phyloP scores from a whole-genome alignment of 1,140 invertebrate species.

The Arctopsyche grandis region DNA sequence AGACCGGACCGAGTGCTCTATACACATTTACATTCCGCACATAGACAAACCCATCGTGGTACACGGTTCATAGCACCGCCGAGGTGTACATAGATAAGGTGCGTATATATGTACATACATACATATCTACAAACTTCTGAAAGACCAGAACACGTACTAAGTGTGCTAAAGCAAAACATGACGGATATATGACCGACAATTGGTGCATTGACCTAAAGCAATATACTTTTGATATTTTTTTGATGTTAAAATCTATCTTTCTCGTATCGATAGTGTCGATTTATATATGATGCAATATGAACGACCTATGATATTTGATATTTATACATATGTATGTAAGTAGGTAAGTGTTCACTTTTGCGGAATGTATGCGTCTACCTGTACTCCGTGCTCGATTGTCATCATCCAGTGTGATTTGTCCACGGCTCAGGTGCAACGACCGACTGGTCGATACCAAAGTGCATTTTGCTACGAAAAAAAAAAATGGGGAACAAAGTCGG shows the following conservation, averaged over 20 bases:
- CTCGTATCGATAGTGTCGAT: background rate
- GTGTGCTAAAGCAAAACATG: background rate
- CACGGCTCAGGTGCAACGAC: conserved; percentile 14
- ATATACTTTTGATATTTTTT: too few relatives aligned
- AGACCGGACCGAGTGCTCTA: background rate
- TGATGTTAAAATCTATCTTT: too few relatives aligned
- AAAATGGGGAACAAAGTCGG: background rate
- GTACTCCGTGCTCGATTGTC: background rate
- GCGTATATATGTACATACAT: too few relatives aligned
- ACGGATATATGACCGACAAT: background rate
- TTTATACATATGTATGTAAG: background rate
- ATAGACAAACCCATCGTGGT: too few relatives aligned
- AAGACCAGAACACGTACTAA: background rate
- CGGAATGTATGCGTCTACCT: background rate
- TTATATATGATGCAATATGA: conserved; percentile 4
- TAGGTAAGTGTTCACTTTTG: background rate
- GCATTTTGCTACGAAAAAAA: background rate
- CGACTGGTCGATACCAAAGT: background rate
- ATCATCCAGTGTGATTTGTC: background rate
- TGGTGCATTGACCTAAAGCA: background rate
- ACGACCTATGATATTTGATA: too few relatives aligned
- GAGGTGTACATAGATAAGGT: too few relatives aligned
- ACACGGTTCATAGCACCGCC: too few relatives aligned
- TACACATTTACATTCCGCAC: too few relatives aligned
- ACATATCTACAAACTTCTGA: background rate